Evolutionary conservation across 1,140 invertebrate species (phyloP).

Genomic region (Hormaphis cornu): DNA sequence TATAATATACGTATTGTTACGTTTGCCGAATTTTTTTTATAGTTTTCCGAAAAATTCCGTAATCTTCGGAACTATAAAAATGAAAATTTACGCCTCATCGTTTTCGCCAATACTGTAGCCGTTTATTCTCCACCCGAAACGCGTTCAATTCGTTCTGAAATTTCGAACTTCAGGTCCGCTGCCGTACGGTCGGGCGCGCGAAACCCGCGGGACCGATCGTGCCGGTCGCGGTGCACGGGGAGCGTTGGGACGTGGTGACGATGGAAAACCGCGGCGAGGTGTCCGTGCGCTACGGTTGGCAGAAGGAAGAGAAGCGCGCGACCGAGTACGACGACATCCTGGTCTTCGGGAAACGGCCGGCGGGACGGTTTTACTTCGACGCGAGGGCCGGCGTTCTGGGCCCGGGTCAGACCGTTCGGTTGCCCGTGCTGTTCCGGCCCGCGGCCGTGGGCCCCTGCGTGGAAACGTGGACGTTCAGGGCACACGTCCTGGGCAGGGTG

Average conservation of each 20-base stretch:
- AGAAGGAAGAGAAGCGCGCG: not conserved
- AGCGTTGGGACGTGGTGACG: not conserved
- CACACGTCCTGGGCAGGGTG: not conserved
- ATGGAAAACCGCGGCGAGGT: conserved; percentile 11
- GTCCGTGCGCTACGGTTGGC: not conserved
- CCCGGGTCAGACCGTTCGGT: not conserved
- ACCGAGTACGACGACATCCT: not conserved
- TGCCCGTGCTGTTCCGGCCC: not conserved
- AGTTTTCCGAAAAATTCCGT: too few relatives aligned
- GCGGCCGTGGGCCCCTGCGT: not conserved
- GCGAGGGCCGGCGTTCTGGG: not conserved
- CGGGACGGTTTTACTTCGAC: conserved; percentile 8
- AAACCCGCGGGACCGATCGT: too few relatives aligned
- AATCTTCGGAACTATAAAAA: too few relatives aligned
- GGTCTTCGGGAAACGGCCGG: not conserved
- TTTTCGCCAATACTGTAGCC: too few relatives aligned
- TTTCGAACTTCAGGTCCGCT: too few relatives aligned
- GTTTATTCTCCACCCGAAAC: too few relatives aligned
- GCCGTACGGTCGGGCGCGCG: too few relatives aligned
- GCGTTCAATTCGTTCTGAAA: too few relatives aligned
- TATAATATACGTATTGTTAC: too few relatives aligned
- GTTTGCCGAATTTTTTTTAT: too few relatives aligned
- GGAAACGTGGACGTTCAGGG: not conserved
- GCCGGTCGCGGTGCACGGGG: too few relatives aligned
- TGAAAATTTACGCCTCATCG: too few relatives aligned